Evolutionary conservation across 2,797 vertebrate species (phyloP).

Genomic region (Meda fulgida): DNA sequence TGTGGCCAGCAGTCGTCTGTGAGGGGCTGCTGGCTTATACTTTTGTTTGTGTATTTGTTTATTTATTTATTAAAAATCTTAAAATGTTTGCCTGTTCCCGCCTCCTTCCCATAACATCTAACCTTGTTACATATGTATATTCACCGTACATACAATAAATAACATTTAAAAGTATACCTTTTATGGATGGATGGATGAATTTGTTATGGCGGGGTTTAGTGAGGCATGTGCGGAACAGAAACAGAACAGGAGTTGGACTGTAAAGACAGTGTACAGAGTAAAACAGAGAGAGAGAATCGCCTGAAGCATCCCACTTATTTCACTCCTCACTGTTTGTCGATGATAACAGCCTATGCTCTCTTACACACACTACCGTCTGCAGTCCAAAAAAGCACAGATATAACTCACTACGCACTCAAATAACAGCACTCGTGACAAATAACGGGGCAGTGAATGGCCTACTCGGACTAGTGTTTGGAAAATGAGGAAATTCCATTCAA

Average conservation of each 20-base stretch:
- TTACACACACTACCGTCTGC: slow-evolving; percentile 2
- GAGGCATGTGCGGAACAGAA: slow-evolving; percentile 34
- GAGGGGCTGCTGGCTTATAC: no score
- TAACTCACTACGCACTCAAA: slow-evolving; percentile 35
- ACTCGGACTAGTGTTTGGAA: slow-evolving; percentile 30
- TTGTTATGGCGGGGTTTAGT: slow-evolving; percentile 10
- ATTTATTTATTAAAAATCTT: no score
- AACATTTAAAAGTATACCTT: not conserved
- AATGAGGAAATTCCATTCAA: slow-evolving; percentile 46
- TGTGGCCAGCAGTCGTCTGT: no score
- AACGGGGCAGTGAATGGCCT: slow-evolving; percentile 4
- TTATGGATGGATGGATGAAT: not conserved
- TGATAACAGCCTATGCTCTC: slow-evolving; percentile 41
- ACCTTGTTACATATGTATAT: no score
- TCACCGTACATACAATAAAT: not conserved
- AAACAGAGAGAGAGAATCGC: slow-evolving; percentile 28
- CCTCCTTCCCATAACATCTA: no score
- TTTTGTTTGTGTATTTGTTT: no score
- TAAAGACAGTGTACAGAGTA: slow-evolving; percentile 2
- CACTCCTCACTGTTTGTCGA: slow-evolving; percentile 42
- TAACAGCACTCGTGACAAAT: slow-evolving; percentile 34
- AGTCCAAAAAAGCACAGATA: slow-evolving; percentile 33
- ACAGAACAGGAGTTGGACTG: slow-evolving; percentile 12
- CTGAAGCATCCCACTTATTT: slow-evolving; percentile 50
- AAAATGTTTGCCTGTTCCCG: no score